Conservation (phyloP, 1,140 invertebrate genomes). For the Brachionus angularis region DNA sequence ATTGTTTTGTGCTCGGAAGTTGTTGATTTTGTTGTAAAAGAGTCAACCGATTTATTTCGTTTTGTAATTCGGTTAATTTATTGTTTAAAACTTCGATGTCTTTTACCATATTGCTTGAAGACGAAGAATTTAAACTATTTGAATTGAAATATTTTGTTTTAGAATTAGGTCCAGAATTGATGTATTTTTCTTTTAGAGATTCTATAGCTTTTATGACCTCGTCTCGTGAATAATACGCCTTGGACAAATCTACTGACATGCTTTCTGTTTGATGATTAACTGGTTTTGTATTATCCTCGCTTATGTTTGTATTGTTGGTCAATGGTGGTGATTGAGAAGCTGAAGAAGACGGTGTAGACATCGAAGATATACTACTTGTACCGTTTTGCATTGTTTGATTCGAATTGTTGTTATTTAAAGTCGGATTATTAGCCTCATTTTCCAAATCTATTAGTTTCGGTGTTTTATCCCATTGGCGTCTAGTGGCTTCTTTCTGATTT, state of each 20-base stretch:
- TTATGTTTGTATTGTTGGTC: neutral
- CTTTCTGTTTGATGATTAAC: neutral
- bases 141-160: neutral
- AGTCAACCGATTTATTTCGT: slow-evolving; percentile 41
- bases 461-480: slow-evolving; percentile 42
- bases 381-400: slow-evolving; percentile 3
- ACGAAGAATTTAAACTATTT: neutral
- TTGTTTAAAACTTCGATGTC: slow-evolving; percentile 36
- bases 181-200: slow-evolving; percentile 24
- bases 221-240: slow-evolving; percentile 32
- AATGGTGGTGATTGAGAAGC: slow-evolving; percentile 38
- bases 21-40: slow-evolving; percentile 31
- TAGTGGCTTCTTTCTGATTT: slow-evolving; percentile 2
- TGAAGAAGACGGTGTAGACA: slow-evolving; percentile 17
- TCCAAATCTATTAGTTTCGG: too few relatives aligned
- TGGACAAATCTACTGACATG: slow-evolving; percentile 5
- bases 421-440: too few relatives aligned
- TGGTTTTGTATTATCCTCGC: neutral
- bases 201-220: slow-evolving; percentile 18
- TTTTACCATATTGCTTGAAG: slow-evolving; percentile 18
- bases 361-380: slow-evolving; percentile 16
- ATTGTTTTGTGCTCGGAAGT: neutral
- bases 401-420: neutral
- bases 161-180: neutral
- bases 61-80: slow-evolving; percentile 25